Evolutionary conservation across 1,140 invertebrate species (phyloP).

Genomic region (Zaprionus davidi): DNA sequence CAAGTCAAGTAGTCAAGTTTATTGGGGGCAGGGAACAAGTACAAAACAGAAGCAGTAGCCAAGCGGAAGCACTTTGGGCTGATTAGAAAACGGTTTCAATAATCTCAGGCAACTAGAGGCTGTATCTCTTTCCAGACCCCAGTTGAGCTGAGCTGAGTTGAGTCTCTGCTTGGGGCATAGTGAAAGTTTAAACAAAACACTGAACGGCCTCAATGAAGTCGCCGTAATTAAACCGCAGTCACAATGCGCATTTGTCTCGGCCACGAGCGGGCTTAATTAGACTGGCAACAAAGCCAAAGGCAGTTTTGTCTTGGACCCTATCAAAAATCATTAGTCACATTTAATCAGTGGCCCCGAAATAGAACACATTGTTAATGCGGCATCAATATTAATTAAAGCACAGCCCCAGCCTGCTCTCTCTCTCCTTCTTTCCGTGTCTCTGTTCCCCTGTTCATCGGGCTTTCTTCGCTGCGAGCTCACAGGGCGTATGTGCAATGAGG

Average conservation of each 20-base stretch:
- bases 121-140: slow-evolving; percentile 17
- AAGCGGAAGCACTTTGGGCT: slow-evolving; percentile 66
- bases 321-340: slow-evolving; percentile 71
- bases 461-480: slow-evolving; percentile 11
- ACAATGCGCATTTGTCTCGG: slow-evolving; percentile 69
- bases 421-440: background rate
- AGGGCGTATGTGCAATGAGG: slow-evolving; percentile 59
- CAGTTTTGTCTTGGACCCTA: slow-evolving; percentile 43
- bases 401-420: background rate
- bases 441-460: background rate
- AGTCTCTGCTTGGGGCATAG: slow-evolving; percentile 9
- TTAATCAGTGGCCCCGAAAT: slow-evolving; percentile 66
- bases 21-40: slow-evolving; percentile 30
- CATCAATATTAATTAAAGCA: slow-evolving; percentile 79
- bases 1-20: slow-evolving; percentile 60
- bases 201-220: slow-evolving; percentile 23
- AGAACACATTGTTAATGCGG: slow-evolving; percentile 70
- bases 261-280: slow-evolving; percentile 61
- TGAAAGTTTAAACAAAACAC: slow-evolving; percentile 61
- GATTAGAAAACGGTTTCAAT: slow-evolving; percentile 80
- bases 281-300: slow-evolving; percentile 48
- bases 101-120: slow-evolving; percentile 50
- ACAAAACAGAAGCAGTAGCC: slow-evolving; percentile 19
- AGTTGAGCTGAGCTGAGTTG: background rate
- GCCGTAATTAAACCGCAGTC: slow-evolving; percentile 68